Base-by-base conservation (phyloP, 2,797 vertebrate genomes). In the Chiroxiphia lanceolata region DNA sequence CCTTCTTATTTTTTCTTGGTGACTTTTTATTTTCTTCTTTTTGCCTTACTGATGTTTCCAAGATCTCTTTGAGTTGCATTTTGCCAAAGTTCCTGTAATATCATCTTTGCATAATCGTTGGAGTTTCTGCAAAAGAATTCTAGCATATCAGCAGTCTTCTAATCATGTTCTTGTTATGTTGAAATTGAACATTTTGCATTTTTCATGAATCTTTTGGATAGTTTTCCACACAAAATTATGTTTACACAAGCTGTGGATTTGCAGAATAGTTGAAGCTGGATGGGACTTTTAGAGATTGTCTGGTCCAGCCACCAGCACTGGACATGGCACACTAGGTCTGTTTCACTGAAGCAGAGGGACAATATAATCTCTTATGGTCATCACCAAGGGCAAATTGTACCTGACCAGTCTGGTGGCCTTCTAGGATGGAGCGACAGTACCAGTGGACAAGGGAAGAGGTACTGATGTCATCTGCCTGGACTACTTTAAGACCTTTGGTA, bases 391-490 rank as follows among this genome's bases (percentile, higher is more conserved):
- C 5, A 87, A 48, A 57, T 34, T 48, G 21, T 68, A 10, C 16
- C 53, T 79, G 53, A 42, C 11, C 68, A 9, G 33, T 29, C 29
- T 45, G 5, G 6, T 31, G 44, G 3, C 20, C 23, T 68, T 67
- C 45, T n/a, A 42, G 0, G 0, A 27, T 5, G 8, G 23, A 71
- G 5, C 44, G 25, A 21, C 12, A 64, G 27, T 29, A 19, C 31
- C n/a, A 68, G 44, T 21, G 21, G 14, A 27, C 27, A 63, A 74
- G 11, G 13, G 6, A 81, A 38, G 13, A 60, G 21, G 8, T 42
- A 11, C 4, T 50, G 44, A 23, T 68, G 27, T 11, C 45, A 31
- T 29, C 53, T 56, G 8, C 19, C 12, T 38, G 16, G 26, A 44
- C 10, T 56, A 13, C 31, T 64, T n/a, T 15, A 38, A 12, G 9